Evolutionary conservation across 2,888 invertebrate genomes (phyloP), one percentile per base, ranked within the genome.

Genomic region (Labia minor): DNA sequence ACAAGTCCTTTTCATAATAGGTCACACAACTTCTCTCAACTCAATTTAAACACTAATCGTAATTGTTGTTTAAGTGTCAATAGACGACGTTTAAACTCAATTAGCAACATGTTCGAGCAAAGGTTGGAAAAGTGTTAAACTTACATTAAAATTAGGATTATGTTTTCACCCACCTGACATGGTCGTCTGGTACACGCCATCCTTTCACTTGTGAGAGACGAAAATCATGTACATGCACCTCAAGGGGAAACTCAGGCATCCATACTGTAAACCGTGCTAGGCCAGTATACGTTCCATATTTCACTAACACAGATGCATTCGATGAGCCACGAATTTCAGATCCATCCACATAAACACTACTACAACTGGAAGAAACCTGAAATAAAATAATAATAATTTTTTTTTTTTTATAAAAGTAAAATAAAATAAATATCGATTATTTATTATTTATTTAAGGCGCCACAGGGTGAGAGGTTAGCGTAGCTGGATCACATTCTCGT

Each of bases 191-290:
- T 62, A 94, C 90, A 77, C 90, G 89, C 96, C 96, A 97, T 62
- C 92, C 92, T 80, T 94, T 92, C 72, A 97, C 88, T 80, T 95
- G 95, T 67, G 94, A 95, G 67, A 97, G 82, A 71, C 92, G 85
- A 72, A 89, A 86, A 79, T 97, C 96, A 16, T 89, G 87, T 2
- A 96, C 89, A 72, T 90, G 88, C 26, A 97, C 87, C 76, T 95
- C 93, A 67, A 97, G 81, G 0, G 95, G 93, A 74, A 94, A 88
- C 76, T 95, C 95, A 0, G 97, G 96, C 88, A 95, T 93, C 96
- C 97, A 97, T 1, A 97, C 95, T 18, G 90, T 91, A 77, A 95
- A 93, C 69, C 88, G 86, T 1, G 94, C 92, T 70, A 90, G 80
- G 14, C 94, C 94, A 20, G 89, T 90, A 77, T 92, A 92, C 1